phyloP scores from a whole-genome alignment of 2,888 invertebrate genomes.

The Ecliptopera silaceata region DNA sequence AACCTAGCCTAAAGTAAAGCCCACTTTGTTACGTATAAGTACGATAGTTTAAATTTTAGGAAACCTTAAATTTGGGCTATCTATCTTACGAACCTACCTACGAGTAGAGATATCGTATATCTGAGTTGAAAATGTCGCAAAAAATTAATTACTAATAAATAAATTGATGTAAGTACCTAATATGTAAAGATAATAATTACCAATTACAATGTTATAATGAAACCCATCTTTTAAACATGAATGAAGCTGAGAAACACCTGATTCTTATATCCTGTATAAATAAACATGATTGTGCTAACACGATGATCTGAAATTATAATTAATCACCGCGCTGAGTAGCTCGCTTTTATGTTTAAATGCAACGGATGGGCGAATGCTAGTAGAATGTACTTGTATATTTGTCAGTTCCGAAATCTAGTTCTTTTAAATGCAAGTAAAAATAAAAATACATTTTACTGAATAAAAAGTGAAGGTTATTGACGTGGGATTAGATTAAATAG shows the following conservation, averaged over 20 bases:
- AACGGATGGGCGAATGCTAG: too few species aligned
- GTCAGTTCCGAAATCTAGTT: too few species aligned
- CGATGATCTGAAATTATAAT: conserved; percentile 29
- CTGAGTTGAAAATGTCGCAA: background rate
- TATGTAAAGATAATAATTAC: background rate
- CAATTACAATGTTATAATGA: conserved; percentile 5
- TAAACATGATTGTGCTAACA: conserved; percentile 29
- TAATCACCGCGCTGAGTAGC: background rate
- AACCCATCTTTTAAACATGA: conserved; percentile 28
- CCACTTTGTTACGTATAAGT: background rate
- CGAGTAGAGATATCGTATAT: background rate
- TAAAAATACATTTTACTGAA: too few species aligned
- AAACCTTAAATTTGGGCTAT: too few species aligned
- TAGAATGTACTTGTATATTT: too few species aligned
- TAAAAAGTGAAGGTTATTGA: too few species aligned
- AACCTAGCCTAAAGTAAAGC: background rate
- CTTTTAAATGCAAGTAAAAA: too few species aligned
- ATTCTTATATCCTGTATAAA: conserved; percentile 33
- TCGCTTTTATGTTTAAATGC: too few species aligned
- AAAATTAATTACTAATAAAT: background rate
- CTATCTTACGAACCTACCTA: too few species aligned
- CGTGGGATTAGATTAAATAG: too few species aligned
- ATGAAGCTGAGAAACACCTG: conserved; percentile 21
- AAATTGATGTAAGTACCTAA: background rate
- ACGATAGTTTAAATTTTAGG: too few species aligned